These are phyloP conservation scores for Astropecten irregularis DNA, from an alignment of 53 echinoderm and acorn worm genomes.

Conservation along the genomic window DNA sequence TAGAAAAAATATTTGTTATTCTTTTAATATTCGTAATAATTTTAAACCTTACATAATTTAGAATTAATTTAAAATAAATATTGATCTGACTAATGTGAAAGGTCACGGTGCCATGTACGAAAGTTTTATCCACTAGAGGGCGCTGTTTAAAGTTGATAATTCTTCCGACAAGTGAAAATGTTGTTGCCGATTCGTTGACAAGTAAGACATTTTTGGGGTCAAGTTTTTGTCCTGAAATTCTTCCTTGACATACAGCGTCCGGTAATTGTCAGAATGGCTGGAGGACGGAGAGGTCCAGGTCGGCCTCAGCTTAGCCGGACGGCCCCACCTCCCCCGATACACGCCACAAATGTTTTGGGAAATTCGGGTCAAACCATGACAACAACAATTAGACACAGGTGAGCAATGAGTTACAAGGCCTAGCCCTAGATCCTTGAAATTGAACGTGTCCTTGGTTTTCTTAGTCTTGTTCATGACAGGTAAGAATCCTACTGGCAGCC, in stretches of 20 bases:
- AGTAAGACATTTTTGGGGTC: too few species aligned
- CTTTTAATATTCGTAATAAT: neutral
- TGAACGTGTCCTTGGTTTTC: too few species aligned
- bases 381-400: slow-evolving; percentile 84
- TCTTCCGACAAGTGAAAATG: too few species aligned
- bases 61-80: neutral
- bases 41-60: neutral
- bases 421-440: too few species aligned
- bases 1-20: neutral
- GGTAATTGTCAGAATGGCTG: slow-evolving; percentile 68
- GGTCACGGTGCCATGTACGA: neutral
- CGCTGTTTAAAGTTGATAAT: slow-evolving; percentile 34
- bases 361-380: slow-evolving; percentile 64
- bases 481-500: too few species aligned
- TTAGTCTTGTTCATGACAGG: too few species aligned
- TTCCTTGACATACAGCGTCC: too few species aligned
- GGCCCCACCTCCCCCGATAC: slow-evolving; percentile 92
- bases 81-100: neutral
- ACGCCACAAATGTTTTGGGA: slow-evolving; percentile 82
- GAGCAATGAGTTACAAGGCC: neutral
- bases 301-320: slow-evolving; percentile 92
- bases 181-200: too few species aligned
- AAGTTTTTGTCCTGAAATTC: neutral
- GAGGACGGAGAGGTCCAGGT: slow-evolving; percentile 97
- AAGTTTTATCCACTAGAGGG: slow-evolving; percentile 22